phyloP scores from a whole-genome alignment of 2,888 invertebrate genomes.

The Megastigmus dorsalis region DNA sequence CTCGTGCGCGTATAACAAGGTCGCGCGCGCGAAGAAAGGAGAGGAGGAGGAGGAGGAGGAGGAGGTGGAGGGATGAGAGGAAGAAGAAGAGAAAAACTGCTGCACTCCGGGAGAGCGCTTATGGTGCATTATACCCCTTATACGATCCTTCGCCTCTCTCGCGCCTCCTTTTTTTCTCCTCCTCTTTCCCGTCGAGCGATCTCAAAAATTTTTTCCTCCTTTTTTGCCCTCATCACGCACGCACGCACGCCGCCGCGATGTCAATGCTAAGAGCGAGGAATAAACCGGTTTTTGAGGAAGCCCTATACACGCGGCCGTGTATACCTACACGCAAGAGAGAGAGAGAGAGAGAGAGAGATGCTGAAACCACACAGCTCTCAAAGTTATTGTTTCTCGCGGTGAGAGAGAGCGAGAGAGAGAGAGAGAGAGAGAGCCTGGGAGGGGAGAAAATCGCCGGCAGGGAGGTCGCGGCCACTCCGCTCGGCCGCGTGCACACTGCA shows the following conservation, averaged over 20 bases:
- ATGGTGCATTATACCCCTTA: slow-evolving; percentile 32
- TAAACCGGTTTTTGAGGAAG: slow-evolving; percentile 49
- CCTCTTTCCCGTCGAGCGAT: background rate
- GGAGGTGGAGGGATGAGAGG: background rate
- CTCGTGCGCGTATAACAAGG: slow-evolving; percentile 45
- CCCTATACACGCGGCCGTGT: slow-evolving; percentile 16
- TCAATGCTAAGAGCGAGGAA: slow-evolving; percentile 36
- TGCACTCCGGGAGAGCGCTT: background rate
- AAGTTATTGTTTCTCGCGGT: slow-evolving; percentile 40
- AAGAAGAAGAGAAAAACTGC: background rate
- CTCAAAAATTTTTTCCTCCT: slow-evolving; percentile 28
- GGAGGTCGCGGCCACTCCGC: slow-evolving; percentile 46
- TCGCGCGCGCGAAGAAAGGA: slow-evolving; percentile 19
- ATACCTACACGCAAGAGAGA: background rate
- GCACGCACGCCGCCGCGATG: slow-evolving; percentile 34
- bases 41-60: background rate
- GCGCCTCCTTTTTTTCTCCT: background rate
- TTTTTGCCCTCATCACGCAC: too few relatives aligned
- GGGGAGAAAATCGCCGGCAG: slow-evolving; percentile 27
- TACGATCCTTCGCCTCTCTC: background rate
- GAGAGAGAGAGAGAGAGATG: slow-evolving; percentile 5
- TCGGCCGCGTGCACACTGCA: too few relatives aligned
- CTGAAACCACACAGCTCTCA: too few relatives aligned
- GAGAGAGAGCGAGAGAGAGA: background rate
- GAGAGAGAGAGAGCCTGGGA: background rate